These are phyloP conservation scores for Ceyx cyanopectus DNA, from an alignment of 2,113 vertebrate genomes.

Conservation along the genomic window DNA sequence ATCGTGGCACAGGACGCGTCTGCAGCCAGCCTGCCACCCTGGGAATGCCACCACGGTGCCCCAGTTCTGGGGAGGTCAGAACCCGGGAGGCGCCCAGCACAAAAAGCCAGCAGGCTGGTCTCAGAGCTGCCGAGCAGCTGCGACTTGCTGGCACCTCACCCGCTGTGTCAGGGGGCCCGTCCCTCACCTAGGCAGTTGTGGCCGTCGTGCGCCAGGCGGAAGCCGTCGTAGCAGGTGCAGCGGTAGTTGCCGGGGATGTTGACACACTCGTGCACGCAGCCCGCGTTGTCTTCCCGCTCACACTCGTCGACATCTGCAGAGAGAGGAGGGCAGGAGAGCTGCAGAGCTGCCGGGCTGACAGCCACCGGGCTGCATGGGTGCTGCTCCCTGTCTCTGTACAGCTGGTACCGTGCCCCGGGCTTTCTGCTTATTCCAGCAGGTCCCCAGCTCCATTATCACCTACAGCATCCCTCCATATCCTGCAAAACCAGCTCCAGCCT, in stretches of 20 bases:
- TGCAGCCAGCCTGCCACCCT: neutral
- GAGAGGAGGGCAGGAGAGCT: neutral
- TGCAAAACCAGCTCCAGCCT: neutral
- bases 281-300: slow-evolving; percentile 91
- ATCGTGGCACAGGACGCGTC: accelerated
- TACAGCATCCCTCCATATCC: neutral
- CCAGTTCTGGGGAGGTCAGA: accelerated
- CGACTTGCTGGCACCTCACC: accelerated
- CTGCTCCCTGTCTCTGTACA: neutral
- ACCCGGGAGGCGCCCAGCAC: neutral
- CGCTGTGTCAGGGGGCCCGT: accelerated
- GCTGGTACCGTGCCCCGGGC: neutral
- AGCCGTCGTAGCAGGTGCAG: slow-evolving; percentile 97
- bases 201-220: slow-evolving; percentile 93
- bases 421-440: neutral
- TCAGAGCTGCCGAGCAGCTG: neutral
- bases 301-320: slow-evolving; percentile 93
- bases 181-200: slow-evolving; percentile 96
- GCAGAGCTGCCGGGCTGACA: accelerated
- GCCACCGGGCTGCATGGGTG: accelerated
- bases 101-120: neutral
- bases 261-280: slow-evolving; percentile 96
- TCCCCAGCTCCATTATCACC: neutral
- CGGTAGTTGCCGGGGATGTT: slow-evolving; percentile 98
- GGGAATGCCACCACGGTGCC: accelerated